These are phyloP conservation scores for Flexamia atlantica DNA, from an alignment of 2,888 invertebrate species.

Conservation along the genomic window DNA sequence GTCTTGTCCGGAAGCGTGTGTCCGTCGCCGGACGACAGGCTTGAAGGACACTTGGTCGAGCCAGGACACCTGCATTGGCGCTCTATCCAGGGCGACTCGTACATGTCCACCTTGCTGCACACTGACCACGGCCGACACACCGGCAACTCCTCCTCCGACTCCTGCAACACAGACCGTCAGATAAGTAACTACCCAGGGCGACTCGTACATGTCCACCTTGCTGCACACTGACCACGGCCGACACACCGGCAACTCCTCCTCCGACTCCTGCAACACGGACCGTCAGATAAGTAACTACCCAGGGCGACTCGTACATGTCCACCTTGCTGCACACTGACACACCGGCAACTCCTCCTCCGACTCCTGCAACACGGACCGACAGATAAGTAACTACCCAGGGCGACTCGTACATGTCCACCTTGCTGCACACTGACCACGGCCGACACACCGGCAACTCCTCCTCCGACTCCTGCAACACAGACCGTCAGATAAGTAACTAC, in stretches of 20 bases:
- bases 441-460: conserved; percentile 89
- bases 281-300: no score
- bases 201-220: conserved; percentile 91
- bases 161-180: conserved; percentile 82
- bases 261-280: conserved; percentile 84
- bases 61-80: conserved; percentile 89
- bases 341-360: conserved; percentile 89
- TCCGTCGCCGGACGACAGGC: conserved; percentile 81
- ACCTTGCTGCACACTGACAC: conserved; percentile 94
- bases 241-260: conserved; percentile 89
- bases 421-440: conserved; percentile 89
- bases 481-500: no score
- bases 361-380: conserved; percentile 82
- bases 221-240: conserved; percentile 89
- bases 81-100: conserved; percentile 93
- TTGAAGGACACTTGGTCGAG: conserved; percentile 76
- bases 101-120: conserved; percentile 92
- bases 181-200: conserved; percentile 94
- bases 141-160: conserved; percentile 88
- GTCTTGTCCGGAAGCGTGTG: conserved; percentile 80
- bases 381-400: conserved; percentile 96
- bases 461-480: conserved; percentile 85
- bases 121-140: conserved; percentile 88
- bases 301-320: conserved; percentile 91
- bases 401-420: conserved; percentile 90